These are phyloP conservation scores for Cotesia glomerata DNA, from an alignment of 1,140 invertebrate species.

Conservation along the genomic window DNA sequence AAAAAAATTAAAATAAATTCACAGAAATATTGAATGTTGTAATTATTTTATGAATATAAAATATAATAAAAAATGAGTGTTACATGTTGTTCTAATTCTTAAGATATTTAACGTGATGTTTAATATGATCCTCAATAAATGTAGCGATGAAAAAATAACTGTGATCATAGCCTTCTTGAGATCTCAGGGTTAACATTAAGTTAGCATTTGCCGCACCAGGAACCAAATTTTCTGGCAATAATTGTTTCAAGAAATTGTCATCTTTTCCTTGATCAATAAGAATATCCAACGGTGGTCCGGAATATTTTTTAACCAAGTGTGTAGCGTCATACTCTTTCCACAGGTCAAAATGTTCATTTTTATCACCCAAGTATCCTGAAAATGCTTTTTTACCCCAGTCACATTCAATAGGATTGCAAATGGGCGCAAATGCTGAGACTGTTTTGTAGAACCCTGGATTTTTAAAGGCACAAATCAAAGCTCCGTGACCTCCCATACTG, in stretches of 20 bases:
- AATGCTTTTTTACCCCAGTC: conserved; percentile 92
- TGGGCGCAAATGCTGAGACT: conserved; percentile 97
- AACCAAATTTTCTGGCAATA: conserved; percentile 87
- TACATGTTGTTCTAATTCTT: conserved; percentile 50
- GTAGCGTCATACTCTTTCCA: conserved; percentile 93
- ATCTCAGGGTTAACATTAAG: conserved; percentile 76
- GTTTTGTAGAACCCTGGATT: conserved; percentile 89
- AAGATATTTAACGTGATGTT: conserved; percentile 82
- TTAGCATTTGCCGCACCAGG: conserved; percentile 73
- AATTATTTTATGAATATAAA: neutral
- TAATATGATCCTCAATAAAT: conserved; percentile 93
- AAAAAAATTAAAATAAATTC: neutral
- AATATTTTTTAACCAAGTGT: conserved; percentile 81
- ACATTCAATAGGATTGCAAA: conserved; percentile 85
- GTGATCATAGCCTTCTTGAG: conserved; percentile 93
- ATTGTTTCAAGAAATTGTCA: conserved; percentile 85
- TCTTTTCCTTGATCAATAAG: conserved; percentile 89
- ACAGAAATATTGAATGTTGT: neutral
- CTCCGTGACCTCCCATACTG: conserved; percentile 98
- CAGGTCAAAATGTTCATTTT: conserved; percentile 63
- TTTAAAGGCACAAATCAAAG: conserved; percentile 88
- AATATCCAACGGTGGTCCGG: conserved; percentile 83
- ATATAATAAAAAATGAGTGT: neutral
- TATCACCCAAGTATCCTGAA: conserved; percentile 81
- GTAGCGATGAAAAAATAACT: conserved; percentile 94